Evolutionary conservation across 2,797 vertebrate species (phyloP).

Genomic region (Sebastes steindachneri): DNA sequence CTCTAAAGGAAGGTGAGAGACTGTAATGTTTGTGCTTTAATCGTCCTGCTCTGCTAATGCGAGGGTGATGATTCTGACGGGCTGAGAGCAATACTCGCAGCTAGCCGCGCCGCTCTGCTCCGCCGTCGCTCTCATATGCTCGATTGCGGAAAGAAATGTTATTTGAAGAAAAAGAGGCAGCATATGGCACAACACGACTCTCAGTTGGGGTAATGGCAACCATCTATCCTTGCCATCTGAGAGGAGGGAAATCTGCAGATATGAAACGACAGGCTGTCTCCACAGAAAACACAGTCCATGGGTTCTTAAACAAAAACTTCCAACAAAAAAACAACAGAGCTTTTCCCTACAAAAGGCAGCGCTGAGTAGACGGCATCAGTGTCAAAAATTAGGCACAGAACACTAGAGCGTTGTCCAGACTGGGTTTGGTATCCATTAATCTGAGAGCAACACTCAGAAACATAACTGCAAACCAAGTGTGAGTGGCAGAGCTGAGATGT

Average conservation of each 20-base stretch:
- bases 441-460: constrained; percentile 35
- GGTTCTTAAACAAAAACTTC: constrained; percentile 28
- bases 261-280: constrained; percentile 44
- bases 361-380: not conserved
- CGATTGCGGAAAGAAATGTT: constrained; percentile 28
- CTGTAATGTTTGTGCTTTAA: constrained; percentile 51
- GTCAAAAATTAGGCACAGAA: constrained; percentile 32
- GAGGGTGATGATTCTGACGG: constrained; percentile 50
- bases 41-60: constrained; percentile 35
- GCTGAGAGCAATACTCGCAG: constrained; percentile 22
- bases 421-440: constrained; percentile 47
- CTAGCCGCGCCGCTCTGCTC: constrained; percentile 2
- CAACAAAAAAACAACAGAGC: constrained; percentile 33
- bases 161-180: constrained; percentile 53
- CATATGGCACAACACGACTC: constrained; percentile 66
- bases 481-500: constrained; percentile 65
- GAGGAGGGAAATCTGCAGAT: constrained; percentile 41
- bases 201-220: constrained; percentile 58
- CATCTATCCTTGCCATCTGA: constrained; percentile 62
- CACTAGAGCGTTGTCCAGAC: constrained; percentile 18
- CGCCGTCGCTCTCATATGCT: not conserved
- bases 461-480: constrained; percentile 37
- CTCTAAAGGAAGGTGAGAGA: constrained; percentile 49
- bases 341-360: constrained; percentile 13
- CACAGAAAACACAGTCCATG: constrained; percentile 37